Evolutionary conservation across 2,888 invertebrate species (phyloP), one percentile per base, ranked within the genome.

Genomic region (Helobdella robusta): DNA sequence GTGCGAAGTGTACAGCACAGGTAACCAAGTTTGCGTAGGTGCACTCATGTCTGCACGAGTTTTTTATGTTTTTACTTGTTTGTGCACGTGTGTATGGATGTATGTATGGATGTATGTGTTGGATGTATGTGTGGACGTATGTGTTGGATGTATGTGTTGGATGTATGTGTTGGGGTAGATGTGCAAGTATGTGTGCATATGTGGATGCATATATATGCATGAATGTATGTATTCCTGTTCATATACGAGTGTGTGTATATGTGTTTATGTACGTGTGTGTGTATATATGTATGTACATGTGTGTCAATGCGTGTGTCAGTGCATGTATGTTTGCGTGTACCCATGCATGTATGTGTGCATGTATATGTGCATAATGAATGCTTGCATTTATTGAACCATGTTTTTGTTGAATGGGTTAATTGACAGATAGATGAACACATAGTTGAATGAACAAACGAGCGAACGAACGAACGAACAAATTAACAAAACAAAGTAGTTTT

Each of bases 121-220:
- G 50, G n/a, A 25, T 50, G 50, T 50, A 25, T 50, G 50, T 50
- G 5, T 50, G 50, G n/a, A 25, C 25, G 50, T 50, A 25, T 50
- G 50, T 50, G 50, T 50, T 50, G 50, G n/a, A 25, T 50, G 50
- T 50, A 4, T 50, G 50, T 50, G 50, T 50, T 50, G 50, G n/a
- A 25, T 50, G 50, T 50, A 25, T 50, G 50, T 50, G 50, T 50
- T n/a, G n/a, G 50, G n/a, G 50, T 50, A 25, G n/a, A 25, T 50
- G 50, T 50, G 50, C 25, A 25, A 23, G 50, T 50, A 25, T 50
- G 50, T 50, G 50, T 50, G 50, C 25, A 25, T 50, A 25, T 50
- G 50, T 50, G 50, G n/a, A 25, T 50, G 50, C 25, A 25, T 50
- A 25, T 50, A 25, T 4, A 25, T 50, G 50, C 25, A 25, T 50